phyloP scores from a whole-genome alignment of 2,113 vertebrate genomes.

The Pygoscelis antarcticus region DNA sequence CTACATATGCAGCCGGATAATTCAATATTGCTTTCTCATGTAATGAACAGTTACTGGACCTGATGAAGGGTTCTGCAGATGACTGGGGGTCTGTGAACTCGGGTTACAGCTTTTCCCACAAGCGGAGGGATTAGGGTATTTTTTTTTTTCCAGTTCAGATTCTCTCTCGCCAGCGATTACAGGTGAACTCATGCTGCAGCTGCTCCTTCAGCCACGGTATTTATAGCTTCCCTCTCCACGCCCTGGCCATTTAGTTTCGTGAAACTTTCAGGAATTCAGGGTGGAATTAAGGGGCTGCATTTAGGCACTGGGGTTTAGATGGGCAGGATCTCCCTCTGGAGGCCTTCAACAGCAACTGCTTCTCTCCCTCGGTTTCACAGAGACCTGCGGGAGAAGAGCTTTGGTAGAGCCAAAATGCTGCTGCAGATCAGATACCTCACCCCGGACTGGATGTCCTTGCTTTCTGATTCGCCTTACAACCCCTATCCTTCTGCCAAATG shows the following conservation, averaged over 20 bases:
- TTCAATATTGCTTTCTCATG: background rate
- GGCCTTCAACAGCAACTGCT: background rate
- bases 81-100: background rate
- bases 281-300: background rate
- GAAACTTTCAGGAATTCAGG: background rate
- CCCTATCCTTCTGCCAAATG: background rate
- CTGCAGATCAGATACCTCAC: background rate
- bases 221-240: background rate
- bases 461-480: background rate
- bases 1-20: background rate
- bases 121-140: background rate
- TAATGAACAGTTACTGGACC: background rate
- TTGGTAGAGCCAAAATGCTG: background rate
- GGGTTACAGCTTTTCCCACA: background rate
- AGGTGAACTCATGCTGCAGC: background rate
- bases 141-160: background rate
- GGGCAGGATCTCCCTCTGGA: conserved; percentile 42
- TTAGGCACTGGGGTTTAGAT: background rate
- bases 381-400: background rate
- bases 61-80: background rate
- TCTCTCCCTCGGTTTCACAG: background rate
- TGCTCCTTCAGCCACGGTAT: background rate
- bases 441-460: background rate
- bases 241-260: background rate
- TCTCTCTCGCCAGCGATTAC: background rate